Base-by-base conservation (phyloP, 2,797 vertebrate genomes). In the Lindbergichthys nudifrons region DNA sequence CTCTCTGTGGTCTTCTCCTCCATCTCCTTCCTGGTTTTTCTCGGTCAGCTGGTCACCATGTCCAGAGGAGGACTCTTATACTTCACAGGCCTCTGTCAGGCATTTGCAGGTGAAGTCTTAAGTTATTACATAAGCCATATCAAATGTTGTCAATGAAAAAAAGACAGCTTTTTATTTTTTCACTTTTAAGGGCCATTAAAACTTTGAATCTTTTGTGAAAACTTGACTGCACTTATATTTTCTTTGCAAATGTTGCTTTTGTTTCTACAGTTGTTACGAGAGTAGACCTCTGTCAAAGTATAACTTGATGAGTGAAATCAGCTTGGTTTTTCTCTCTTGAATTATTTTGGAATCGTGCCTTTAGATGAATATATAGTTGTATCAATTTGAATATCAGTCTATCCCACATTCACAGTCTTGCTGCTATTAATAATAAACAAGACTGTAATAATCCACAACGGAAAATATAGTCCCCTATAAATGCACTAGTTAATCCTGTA, bases 61-160 rank as follows among this genome's bases (percentile, higher is more conserved):
- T 87, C 94, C 47, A 93, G 86, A 79, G 96, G 96, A 84, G 94
- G 93, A 1, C 95, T 97, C 70, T 98, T 97, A 93, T 98, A 97
- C 19, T 93, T 96, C 87, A 97, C 96, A 0, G 96, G 96, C 66
- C 72, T 96, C 79, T 96, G 95, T 77, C 97, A 98, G 87, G 90
- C 94, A 10, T 95, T 96, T 48, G 94, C 97, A 92, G 95, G 97
- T 97, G 1, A 70, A 12, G 4, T 45, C 12, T 42, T 56, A 36
- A 46, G 6, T 36, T 36, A 36, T 36, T 75, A 26, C 2, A 46
- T 32, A 7, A 15, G 8, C 10, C 19, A 46, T 52, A 56, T 46
- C 43, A 51, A 54, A 50, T 19, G 19, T 10, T 64, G 2, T 8
- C 58, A 56, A 50, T 54, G 5, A 64, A 39, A 60, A 51, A 42